Evolutionary conservation across 2,797 vertebrate genomes (phyloP).

Genomic region (Xenopus petersii): DNA sequence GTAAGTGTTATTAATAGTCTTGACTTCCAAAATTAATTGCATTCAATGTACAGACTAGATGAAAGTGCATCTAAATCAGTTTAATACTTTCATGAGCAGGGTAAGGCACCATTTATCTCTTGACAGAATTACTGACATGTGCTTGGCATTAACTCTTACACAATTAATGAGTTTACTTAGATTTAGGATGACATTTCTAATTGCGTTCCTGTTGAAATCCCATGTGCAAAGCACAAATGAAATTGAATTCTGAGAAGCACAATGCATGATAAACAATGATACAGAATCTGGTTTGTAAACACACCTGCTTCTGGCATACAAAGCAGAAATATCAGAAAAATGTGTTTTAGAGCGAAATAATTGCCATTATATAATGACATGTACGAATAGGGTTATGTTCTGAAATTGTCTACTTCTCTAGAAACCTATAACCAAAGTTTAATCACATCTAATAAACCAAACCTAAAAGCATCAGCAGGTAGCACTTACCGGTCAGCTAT

Average conservation of each 20-base stretch:
- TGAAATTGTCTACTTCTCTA: too few relatives aligned
- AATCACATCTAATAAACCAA: too few relatives aligned
- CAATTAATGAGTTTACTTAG: not conserved
- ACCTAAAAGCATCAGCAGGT: too few relatives aligned
- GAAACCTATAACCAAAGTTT: too few relatives aligned
- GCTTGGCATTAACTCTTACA: not conserved
- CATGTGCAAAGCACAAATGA: slow-evolving; percentile 17
- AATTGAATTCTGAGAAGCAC: slow-evolving; percentile 13
- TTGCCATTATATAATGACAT: too few relatives aligned
- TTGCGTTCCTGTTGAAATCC: not conserved
- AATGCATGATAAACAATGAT: slow-evolving; percentile 9
- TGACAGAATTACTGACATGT: slow-evolving; percentile 18
- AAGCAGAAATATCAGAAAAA: too few relatives aligned
- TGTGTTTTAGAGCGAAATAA: too few relatives aligned
- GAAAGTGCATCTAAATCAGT: slow-evolving; percentile 12
- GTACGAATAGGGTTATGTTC: too few relatives aligned
- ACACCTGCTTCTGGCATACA: not conserved
- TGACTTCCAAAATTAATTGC: slow-evolving; percentile 9
- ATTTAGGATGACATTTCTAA: slow-evolving; percentile 12
- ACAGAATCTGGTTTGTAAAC: slow-evolving; percentile 12
- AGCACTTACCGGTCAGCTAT: too few relatives aligned
- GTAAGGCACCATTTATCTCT: not conserved
- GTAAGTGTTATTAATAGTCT: slow-evolving; percentile 21
- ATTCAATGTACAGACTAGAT: slow-evolving; percentile 19
- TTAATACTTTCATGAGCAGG: slow-evolving; percentile 25